Base-by-base conservation (phyloP, 2,797 vertebrate species). In the Pangasius djambal region DNA sequence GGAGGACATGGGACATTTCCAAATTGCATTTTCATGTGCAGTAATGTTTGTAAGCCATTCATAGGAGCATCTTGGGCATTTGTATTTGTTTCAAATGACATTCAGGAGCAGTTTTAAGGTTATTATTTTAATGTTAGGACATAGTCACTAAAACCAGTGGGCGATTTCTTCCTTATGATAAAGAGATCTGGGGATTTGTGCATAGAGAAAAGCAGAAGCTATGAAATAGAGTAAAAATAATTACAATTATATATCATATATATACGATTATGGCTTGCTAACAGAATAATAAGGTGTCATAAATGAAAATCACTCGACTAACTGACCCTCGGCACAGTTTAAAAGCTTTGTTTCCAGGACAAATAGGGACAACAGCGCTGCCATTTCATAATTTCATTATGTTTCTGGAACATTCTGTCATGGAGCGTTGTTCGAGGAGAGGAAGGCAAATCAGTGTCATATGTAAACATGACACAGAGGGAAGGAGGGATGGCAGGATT, bases 341-440 rank as follows among this genome's bases (percentile, higher is more conserved):
- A 15, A 63, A 83, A 83, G 57, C 87, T 86, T 89, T 65, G 79
- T 87, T 88, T 90, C 75, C 59, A 88, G 25, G 37, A 89, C 87
- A 86, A 67, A 83, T 61, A 82, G 83, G 87, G 67, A 83, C 74
- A 72, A 79, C 59, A 18, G 44, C 78, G 85, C 86, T 90, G 91
- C 86, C 85, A 34, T 82, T 89, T 70, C 82, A 40, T 63, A 72
- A 87, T 92, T 83, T 85, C 50, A 55, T 90, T 83, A 89, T 88
- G 81, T 88, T 90, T 89, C 88, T 63, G 82, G 89, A 82, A 88
- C 89, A 88, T 69, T 85, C 81, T 70, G 77, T 83, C 40, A 2
- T 86, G 87, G 79, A 78, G 65, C 55, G 59, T 50, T 2, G 81
- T 89, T 84, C 88, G 89, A 79, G 48, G 70, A 87, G 83, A 86